Conservation (phyloP, 2,797 vertebrate species). For the Natrix natrix region DNA sequence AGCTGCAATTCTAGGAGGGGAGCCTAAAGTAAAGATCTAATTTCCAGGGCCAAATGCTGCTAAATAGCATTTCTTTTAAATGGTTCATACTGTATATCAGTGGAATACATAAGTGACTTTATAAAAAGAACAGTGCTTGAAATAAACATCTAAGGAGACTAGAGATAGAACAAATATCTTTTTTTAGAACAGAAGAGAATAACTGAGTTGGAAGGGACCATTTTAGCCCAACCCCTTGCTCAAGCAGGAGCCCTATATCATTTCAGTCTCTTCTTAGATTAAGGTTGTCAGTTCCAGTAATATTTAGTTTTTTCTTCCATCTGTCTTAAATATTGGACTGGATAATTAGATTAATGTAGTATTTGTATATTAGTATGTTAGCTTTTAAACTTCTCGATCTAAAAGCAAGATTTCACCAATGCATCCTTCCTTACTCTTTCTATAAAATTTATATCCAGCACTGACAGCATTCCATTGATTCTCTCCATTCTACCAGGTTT, state of each 20-base stretch:
- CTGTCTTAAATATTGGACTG: conserved; percentile 37
- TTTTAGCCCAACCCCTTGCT: neutral
- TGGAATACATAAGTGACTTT: neutral
- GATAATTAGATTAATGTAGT: conserved; percentile 31
- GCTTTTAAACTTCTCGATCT: neutral
- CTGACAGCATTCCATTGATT: neutral
- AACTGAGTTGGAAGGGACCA: neutral
- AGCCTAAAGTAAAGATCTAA: conserved; percentile 10
- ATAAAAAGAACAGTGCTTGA: conserved; percentile 32
- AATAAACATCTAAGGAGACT: conserved; percentile 39
- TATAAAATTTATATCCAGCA: neutral
- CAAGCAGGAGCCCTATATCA: neutral
- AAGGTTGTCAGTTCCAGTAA: conserved; percentile 39
- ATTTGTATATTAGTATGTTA: neutral
- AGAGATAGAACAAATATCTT: neutral
- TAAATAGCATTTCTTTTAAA: neutral
- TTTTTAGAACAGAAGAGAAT: neutral
- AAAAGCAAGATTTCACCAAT: neutral
- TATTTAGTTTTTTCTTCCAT: conserved; percentile 18
- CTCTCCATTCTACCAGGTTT: neutral
- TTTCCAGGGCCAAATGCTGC: neutral
- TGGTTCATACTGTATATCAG: neutral
- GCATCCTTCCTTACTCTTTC: neutral
- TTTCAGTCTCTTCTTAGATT: neutral
- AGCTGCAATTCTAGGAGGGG: conserved; percentile 20